Conservation (phyloP, 2,888 invertebrate genomes). For the Lydus trimaculatus region DNA sequence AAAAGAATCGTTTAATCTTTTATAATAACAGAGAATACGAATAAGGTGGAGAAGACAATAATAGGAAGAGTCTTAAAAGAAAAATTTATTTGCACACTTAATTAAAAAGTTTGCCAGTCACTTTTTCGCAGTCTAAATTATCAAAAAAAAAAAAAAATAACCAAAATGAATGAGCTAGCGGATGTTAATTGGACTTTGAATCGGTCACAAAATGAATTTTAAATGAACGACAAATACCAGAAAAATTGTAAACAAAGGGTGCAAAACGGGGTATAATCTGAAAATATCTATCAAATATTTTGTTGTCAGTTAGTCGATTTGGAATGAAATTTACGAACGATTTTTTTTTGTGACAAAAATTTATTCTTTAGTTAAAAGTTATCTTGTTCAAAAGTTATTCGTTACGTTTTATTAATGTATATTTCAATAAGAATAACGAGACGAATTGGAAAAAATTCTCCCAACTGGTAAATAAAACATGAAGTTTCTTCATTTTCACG, state of each 20-base stretch:
- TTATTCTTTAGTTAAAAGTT: not conserved
- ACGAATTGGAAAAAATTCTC: not conserved
- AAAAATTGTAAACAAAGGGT: not conserved
- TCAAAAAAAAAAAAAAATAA: not conserved
- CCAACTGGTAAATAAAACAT: not conserved
- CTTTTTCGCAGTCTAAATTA: not conserved
- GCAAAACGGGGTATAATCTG: not conserved
- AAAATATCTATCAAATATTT: not conserved
- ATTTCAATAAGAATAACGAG: not conserved
- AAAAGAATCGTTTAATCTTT: not conserved
- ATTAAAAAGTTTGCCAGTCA: not conserved
- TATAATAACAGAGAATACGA: not conserved
- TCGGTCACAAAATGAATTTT: not conserved
- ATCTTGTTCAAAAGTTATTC: not conserved
- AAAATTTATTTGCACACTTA: not conserved
- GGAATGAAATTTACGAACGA: not conserved
- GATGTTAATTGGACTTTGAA: not conserved
- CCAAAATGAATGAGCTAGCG: not conserved
- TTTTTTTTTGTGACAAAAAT: not conserved
- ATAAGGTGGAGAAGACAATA: not conserved
- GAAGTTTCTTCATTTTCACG: too few species aligned
- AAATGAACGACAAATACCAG: not conserved
- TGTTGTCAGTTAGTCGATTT: not conserved
- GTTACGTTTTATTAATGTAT: not conserved
- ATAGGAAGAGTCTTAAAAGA: not conserved